Base-by-base conservation (phyloP, 2,113 vertebrate genomes). In the Thinocorus orbignyianus region DNA sequence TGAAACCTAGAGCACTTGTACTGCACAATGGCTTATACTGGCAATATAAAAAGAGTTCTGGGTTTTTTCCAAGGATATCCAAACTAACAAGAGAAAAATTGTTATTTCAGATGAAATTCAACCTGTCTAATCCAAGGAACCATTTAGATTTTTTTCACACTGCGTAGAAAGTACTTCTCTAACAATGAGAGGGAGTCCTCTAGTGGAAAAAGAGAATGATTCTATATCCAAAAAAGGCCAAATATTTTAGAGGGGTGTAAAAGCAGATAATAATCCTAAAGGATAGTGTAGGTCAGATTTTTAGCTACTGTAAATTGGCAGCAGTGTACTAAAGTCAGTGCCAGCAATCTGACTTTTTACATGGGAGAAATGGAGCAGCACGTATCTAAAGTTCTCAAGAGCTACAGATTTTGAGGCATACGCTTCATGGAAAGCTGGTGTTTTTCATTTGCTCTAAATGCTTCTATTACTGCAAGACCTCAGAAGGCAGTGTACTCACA, bases 181-280 rank as follows among this genome's bases (percentile, higher is more conserved):
- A 87, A 39, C 57, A 57, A 96, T 93, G 94, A 89, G 62, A 61
- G 86, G 31, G 95, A 94, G 96, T 97, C 98, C 96, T 86, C 98
- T 98, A 94, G 97, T 96, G 98, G 37, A 81, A 90, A 54, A 35
- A 44, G 18, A n/a, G 25, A 39, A 62, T 41, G 31, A 71, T 66
- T 70, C n/a, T 26, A 11, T 35, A 37, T 30, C 9, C 13, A 77
- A 60, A 92, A 30, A 30, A 49, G 13, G 11, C 11, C 11, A 3
- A 25, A 7, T 81, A 35, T 81, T 86, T 68, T 25, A 72, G 18
- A 62, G 20, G 7, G 48, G 3, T 64, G 10, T n/a, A 58, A 61
- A 30, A 73, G 4, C 49, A 89, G 64, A 37, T 58, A 79, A 39
- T 31, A 81, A 48, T 44, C 11, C 7, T 48, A 51, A 92, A 86